phyloP scores from a whole-genome alignment of 2,888 invertebrate genomes.

The Steinernema carpocapsae region DNA sequence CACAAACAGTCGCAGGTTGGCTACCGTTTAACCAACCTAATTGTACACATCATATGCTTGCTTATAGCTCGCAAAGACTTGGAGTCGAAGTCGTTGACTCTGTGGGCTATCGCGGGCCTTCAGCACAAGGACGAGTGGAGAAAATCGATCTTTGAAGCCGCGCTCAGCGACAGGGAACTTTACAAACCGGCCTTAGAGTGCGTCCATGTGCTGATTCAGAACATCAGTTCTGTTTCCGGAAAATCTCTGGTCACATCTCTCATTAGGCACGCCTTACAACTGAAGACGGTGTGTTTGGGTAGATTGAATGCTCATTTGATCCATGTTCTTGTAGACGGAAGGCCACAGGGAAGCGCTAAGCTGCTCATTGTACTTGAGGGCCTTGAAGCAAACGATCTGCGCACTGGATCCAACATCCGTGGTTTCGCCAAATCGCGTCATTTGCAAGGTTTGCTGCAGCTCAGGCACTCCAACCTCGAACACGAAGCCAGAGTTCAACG shows the following conservation, averaged over 20 bases:
- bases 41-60: too few species aligned
- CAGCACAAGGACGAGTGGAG: constrained; percentile 36
- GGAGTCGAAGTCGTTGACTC: not conserved
- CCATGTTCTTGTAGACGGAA: not conserved
- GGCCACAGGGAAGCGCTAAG: not conserved
- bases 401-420: not conserved
- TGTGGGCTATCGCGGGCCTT: constrained; percentile 30
- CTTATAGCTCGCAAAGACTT: not conserved
- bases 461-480: too few species aligned
- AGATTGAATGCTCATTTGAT: not conserved
- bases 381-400: not conserved
- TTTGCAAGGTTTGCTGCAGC: not conserved
- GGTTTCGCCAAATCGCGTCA: not conserved
- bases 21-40: not conserved
- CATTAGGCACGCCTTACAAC: not conserved
- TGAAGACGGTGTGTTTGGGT: not conserved
- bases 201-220: constrained; percentile 5
- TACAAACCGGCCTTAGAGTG: constrained; percentile 7
- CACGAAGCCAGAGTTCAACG: too few species aligned
- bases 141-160: constrained; percentile 1
- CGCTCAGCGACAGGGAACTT: not conserved
- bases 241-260: not conserved
- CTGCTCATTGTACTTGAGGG: not conserved
- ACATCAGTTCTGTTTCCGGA: not conserved
- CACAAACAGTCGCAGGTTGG: constrained; percentile 2